Evolutionary conservation across 2,113 vertebrate genomes (phyloP), one percentile per base, ranked within the genome.

Genomic region (Porphyrio hochstetteri): DNA sequence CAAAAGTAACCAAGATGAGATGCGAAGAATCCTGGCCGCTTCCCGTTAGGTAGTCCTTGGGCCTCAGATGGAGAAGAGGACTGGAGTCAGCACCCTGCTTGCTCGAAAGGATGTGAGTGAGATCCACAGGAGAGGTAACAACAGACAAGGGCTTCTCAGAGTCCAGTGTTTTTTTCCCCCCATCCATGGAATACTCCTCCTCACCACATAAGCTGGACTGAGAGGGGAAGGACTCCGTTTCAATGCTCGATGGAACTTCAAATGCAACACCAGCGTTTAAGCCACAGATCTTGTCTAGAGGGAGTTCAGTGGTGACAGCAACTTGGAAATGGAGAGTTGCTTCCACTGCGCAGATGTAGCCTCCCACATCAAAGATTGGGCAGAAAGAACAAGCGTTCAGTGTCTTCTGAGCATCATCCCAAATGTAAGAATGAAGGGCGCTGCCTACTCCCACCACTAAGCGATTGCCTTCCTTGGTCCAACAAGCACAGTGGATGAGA

Each of bases 11-110:
- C 90, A 99, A 94, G 93, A 99, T 98, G 88, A 99, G 98, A 94
- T 99, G 98, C 5, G 99, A 99, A 23, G 99, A 99, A 97, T 99
- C 99, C 79, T 99, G 98, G 24, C 99, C 99, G 0, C 98, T 98
- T 84, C 98, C 99, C 0, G 98, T 99, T 63, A 99, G 35, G n/a
- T 96, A 97, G 97, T 99, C 99, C 63, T 98, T 97, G 60, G 97
- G 98, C 25, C 97, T 98, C 65, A 99, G 95, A 82, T 98, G 98
- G 67, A 99, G 93, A 9, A 99, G 98, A 20, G 98, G 98, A 85
- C 97, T 98, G 44, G 97, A 98, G 74, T 99, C 98, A 1, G 98
- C 98, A 79, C 82, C 95, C 3, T 98, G 96, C 94, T 98, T 98
- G 93, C 75, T 97, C 9, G 98, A 97, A 75, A 98, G 97, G 24